Base-by-base conservation (phyloP, 2,888 invertebrate genomes). In the Abrostola tripartita region DNA sequence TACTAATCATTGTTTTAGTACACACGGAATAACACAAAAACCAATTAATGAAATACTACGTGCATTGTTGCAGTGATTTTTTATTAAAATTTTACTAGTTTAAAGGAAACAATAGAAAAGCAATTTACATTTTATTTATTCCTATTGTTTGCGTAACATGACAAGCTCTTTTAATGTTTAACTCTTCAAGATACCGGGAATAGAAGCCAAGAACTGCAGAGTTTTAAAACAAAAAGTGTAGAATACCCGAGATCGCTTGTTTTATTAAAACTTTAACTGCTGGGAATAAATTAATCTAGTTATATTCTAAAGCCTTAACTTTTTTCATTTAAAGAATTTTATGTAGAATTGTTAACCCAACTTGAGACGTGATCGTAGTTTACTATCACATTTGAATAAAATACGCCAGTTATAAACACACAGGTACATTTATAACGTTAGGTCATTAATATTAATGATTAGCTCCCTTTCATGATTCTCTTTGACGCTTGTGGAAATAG, bases 1-100 rank as follows among this genome's bases (percentile, higher is more conserved):
- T 81, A 82, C 82, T 87, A 87, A 88, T 87, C 82, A 84, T 83
- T 86, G 82, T 87, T 88, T 87, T 81, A 85, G 82, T 81, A 79
- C 73, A 76, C 76, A 71, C 74, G 68, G 54, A 53, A 70, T 68
- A 40, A 67, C n/a, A 63, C 49, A 41, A 40, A 42, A 11, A 54
- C 7, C 6, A 10, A 49, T 41, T 60, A 37, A 67, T 53, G 56
- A 8, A 47, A 5, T 47, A 1, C 8, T 24, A 24, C 14, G 24
- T 42, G 12, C 12, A 42, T 42, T 42, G 7, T 8, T 44, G 10
- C 14, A 40, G 40, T 10, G 9, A 47, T 9, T 24, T 47, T 47
- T 0, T 24, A 47, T 47, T 47, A n/a, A n/a, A n/a, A n/a, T n/a
- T n/a, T n/a, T n/a, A n/a, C 8, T 24, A 24, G 14, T 7, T 24